Evolutionary conservation across 2,797 vertebrate species (phyloP).

Genomic region (Odontamblyopus lacepedii): DNA sequence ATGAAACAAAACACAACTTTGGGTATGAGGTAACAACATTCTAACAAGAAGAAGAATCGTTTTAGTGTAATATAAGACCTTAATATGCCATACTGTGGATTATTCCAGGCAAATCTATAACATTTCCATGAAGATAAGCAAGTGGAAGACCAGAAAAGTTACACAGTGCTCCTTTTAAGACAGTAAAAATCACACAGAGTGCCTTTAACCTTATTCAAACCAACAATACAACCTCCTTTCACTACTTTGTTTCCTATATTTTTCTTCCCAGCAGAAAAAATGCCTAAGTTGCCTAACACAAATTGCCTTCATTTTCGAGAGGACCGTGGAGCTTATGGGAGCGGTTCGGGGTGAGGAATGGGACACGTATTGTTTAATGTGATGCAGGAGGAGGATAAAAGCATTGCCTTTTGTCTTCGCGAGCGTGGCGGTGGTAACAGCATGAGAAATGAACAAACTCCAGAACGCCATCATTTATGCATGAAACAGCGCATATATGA

Average conservation of each 20-base stretch:
- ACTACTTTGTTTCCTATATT: constrained; percentile 10
- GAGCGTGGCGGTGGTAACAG: constrained; percentile 5
- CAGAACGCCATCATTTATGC: constrained; percentile 18
- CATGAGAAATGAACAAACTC: constrained; percentile 17
- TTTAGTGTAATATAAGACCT: no score
- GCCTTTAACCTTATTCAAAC: not conserved
- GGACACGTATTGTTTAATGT: constrained; percentile 54
- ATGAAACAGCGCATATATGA: constrained; percentile 17
- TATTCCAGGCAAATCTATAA: no score
- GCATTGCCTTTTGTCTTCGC: constrained; percentile 27
- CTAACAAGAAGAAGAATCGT: no score
- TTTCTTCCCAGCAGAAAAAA: not conserved
- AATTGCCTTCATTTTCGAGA: constrained; percentile 3
- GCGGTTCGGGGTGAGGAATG: constrained; percentile 47
- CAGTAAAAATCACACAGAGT: no score
- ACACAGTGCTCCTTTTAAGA: no score
- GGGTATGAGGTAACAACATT: no score
- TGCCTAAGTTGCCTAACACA: not conserved
- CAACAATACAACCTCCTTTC: constrained; percentile 10
- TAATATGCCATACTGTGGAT: no score
- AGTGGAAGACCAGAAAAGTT: no score
- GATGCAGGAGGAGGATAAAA: constrained; percentile 61
- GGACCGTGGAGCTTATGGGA: constrained; percentile 43
- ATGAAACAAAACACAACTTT: no score
- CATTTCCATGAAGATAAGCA: no score